Evolutionary conservation across 2,888 invertebrate species (phyloP), one percentile per base, ranked within the genome.

Genomic region (Oligia strigilis): DNA sequence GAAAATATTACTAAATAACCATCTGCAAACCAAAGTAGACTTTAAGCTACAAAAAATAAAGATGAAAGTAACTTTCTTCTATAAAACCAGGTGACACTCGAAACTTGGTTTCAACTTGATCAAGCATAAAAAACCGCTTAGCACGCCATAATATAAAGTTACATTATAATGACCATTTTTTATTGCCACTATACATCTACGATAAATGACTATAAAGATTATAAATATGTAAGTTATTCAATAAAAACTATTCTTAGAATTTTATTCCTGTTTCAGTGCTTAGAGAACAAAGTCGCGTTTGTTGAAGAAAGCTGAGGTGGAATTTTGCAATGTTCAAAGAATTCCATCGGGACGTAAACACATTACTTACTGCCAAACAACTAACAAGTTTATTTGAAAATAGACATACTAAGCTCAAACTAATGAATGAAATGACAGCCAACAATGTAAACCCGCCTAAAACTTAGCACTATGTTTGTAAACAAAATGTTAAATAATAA

Each of bases 61-160:
- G 92, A 81, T 82, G 67, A 90, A 87, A 65, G 67, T 81, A 78
- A 40, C 14, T 78, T 80, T 87, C 82, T 83, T 72, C 69, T 75
- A 74, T 78, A 85, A 91, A 93, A 91, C 90, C 95, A 95, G 94
- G 95, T 95, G 96, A 93, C 92, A 96, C 87, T 92, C 91, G 96
- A 96, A 92, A 94, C 95, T 94, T 87, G 90, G 92, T 94, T 96
- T 95, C 95, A 91, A 95, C 95, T 96, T 92, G 93, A 93, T 94
- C 91, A 92, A 96, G 96, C 96, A 94, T 94, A 95, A 96, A 96
- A 96, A 96, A 93, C 93, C 92, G 93, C 92, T 94, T 93, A 93
- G 91, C 95, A 94, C 93, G 93, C 94, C 83, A 94, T 88, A 89
- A 93, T 95, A 92, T 96, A 92, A 86, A 84, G 93, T 96, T 96